Percentiles rank a stretch among this genome's conserved stretches.
phyloP scores from a whole-genome alignment of 2,113 vertebrate species.

The Rhinolophus ferrumequinum region DNA sequence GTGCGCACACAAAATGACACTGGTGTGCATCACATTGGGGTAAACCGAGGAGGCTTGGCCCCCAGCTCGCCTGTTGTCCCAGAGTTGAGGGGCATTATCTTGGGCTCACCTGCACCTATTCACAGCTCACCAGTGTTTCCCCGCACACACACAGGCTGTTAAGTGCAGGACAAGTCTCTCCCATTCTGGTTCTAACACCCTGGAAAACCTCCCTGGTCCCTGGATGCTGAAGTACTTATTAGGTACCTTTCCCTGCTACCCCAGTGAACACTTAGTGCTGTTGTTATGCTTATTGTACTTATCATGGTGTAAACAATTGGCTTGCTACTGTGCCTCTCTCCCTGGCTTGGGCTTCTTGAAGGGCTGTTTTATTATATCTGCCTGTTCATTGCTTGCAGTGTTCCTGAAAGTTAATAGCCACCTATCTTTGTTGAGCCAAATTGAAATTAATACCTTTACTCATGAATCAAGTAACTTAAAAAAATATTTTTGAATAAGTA shows the following conservation, averaged over 20 bases:
- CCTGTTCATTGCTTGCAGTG: background rate
- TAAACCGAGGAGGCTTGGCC: background rate
- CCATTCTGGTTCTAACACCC: background rate
- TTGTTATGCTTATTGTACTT: background rate
- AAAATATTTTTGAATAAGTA: background rate
- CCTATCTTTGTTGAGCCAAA: background rate
- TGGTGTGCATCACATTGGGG: rapidly evolving
- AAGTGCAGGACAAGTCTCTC: background rate
- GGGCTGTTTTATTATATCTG: background rate
- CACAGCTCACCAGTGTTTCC: background rate
- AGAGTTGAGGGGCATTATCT: background rate
- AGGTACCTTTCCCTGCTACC: background rate
- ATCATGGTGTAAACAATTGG: background rate
- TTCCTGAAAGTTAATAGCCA: background rate
- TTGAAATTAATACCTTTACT: background rate
- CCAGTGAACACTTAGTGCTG: rapidly evolving
- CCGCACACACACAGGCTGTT: rapidly evolving
- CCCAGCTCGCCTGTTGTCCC: background rate
- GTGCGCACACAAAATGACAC: background rate
- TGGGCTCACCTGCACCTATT: too few species aligned
- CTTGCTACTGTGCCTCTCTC: background rate
- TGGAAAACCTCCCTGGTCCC: background rate
- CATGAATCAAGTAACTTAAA: background rate
- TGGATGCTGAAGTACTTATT: background rate
- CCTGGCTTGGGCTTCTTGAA: background rate